phyloP scores from a whole-genome alignment of 1,140 invertebrate species.

The Saccostrea cuccullata region DNA sequence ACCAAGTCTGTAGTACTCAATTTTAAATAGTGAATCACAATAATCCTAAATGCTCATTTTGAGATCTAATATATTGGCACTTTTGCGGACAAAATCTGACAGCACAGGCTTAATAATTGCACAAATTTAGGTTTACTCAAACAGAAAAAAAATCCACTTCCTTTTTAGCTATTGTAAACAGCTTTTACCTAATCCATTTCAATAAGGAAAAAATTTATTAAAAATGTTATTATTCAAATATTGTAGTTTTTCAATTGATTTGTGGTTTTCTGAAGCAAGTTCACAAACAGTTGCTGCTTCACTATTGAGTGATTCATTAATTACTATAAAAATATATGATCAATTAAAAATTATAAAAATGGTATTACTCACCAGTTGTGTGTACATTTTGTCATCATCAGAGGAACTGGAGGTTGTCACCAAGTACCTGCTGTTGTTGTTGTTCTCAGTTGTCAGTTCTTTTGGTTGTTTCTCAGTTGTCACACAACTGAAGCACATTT shows the following conservation, averaged over 20 bases:
- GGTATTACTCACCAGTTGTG: slow-evolving; percentile 9
- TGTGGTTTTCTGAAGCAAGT: background rate
- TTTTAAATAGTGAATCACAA: background rate
- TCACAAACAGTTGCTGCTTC: background rate
- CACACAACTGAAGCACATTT: slow-evolving; percentile 46
- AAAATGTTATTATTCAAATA: background rate
- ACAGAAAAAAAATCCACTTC: slow-evolving; percentile 8
- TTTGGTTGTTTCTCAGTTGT: slow-evolving; percentile 12
- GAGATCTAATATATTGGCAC: slow-evolving; percentile 17
- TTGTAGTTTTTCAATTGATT: background rate
- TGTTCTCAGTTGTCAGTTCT: background rate
- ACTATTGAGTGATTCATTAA: too few relatives aligned
- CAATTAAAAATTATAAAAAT: background rate
- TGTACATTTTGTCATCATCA: slow-evolving; percentile 13
- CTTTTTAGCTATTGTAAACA: background rate
- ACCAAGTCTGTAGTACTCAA: background rate
- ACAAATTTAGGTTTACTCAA: background rate
- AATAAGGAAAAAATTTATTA: slow-evolving; percentile 13
- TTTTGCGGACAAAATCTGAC: background rate
- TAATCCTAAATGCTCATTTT: slow-evolving; percentile 29
- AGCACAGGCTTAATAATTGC: background rate
- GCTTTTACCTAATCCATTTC: slow-evolving; percentile 14
- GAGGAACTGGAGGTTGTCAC: background rate
- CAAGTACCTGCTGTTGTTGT: background rate
- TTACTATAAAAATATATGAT: too few relatives aligned